phyloP scores from a whole-genome alignment of 2,113 vertebrate species.

The Odocoileus hemionus region DNA sequence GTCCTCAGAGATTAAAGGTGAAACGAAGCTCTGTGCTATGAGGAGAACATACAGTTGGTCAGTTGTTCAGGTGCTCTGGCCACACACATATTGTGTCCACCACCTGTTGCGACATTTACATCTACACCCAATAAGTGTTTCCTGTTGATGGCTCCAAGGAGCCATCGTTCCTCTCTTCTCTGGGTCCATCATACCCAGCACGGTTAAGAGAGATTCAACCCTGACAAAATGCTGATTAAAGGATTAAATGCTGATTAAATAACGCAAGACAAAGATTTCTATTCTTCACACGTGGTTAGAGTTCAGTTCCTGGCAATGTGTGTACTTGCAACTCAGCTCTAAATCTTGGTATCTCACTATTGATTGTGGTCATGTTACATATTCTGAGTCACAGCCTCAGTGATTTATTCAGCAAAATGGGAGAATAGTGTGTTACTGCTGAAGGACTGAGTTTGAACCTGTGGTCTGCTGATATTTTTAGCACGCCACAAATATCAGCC shows the following conservation, averaged over 20 bases:
- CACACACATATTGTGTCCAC: background rate
- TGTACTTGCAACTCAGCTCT: background rate
- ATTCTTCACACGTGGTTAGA: fast-evolving
- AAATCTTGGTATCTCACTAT: background rate
- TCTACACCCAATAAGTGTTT: background rate
- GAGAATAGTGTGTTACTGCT: background rate
- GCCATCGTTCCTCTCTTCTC: background rate
- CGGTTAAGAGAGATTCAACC: background rate
- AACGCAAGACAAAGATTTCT: background rate
- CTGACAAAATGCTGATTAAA: background rate
- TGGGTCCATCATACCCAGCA: background rate
- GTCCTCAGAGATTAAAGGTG: slow-evolving; percentile 12
- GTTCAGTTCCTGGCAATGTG: fast-evolving
- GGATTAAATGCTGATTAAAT: background rate
- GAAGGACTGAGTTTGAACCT: background rate
- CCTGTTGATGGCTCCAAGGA: background rate
- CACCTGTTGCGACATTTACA: background rate
- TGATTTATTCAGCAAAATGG: background rate
- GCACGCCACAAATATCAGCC: background rate
- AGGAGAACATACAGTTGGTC: background rate
- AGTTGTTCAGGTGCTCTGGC: background rate
- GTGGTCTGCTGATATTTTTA: background rate
- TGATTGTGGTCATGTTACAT: background rate
- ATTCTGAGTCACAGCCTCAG: background rate
- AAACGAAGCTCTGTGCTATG: background rate